A percentile compares a stretch with the other conserved stretches of the same genome.
phyloP scores from a whole-genome alignment of 2,888 invertebrate genomes.

The Hedychridium roseum region DNA sequence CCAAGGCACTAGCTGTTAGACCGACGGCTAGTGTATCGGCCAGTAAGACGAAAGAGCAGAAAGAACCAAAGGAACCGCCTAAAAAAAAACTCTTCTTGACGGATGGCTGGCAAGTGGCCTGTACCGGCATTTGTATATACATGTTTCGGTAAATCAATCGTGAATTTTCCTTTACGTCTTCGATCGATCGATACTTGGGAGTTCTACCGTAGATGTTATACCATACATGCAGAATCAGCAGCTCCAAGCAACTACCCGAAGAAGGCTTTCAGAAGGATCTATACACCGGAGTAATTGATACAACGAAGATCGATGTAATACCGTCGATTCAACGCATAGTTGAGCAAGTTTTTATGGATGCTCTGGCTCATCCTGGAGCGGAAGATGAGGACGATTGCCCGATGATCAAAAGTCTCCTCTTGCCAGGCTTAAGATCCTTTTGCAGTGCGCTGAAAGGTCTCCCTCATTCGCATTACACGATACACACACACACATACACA shows the following conservation, averaged over 20 bases:
- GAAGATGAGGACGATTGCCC: slow-evolving; percentile 87
- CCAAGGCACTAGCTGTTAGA: slow-evolving; percentile 44
- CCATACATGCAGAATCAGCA: slow-evolving; percentile 72
- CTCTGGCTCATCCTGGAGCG: slow-evolving; percentile 80
- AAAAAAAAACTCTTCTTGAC: slow-evolving; percentile 86
- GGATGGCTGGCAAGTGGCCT: slow-evolving; percentile 82
- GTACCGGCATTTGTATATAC: slow-evolving; percentile 85
- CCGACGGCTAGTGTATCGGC: slow-evolving; percentile 40
- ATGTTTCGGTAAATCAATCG: slow-evolving; percentile 71
- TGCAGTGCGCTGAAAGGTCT: slow-evolving; percentile 87
- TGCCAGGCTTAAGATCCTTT: slow-evolving; percentile 85
- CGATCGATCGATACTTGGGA: not conserved
- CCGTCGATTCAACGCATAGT: slow-evolving; percentile 88
- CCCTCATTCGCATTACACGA: not conserved
- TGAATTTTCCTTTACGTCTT: not conserved
- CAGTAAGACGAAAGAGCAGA: slow-evolving; percentile 63
- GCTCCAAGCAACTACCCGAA: slow-evolving; percentile 85
- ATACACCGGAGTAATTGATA: slow-evolving; percentile 84
- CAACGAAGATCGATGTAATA: slow-evolving; percentile 80
- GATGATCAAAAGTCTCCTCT: slow-evolving; percentile 82
- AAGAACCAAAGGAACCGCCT: slow-evolving; percentile 57
- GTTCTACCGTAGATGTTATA: not conserved
- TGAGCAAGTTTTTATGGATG: slow-evolving; percentile 90
- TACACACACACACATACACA: too few species aligned
- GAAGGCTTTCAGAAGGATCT: slow-evolving; percentile 89